Percentiles rank a stretch among this genome's conserved stretches.
These are phyloP conservation scores for Aporophyla lueneburgensis DNA, from an alignment of 2,888 invertebrate species.

Conservation along the genomic window DNA sequence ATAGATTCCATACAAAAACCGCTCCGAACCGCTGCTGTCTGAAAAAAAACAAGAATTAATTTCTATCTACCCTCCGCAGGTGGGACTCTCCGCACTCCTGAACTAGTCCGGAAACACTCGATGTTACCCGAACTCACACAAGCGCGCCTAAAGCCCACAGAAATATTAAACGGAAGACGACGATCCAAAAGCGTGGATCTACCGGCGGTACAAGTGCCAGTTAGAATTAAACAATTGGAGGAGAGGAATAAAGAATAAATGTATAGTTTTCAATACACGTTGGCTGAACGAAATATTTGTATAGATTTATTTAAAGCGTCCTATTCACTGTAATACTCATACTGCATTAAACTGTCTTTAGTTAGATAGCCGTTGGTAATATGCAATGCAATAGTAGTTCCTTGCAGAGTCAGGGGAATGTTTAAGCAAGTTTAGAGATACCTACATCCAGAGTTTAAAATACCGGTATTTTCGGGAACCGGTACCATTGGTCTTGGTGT, in stretches of 20 bases:
- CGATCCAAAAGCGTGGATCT: conserved; percentile 87
- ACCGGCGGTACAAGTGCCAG: conserved; percentile 88
- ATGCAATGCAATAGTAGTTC: too few species aligned
- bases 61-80: conserved; percentile 65
- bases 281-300: conserved; percentile 25
- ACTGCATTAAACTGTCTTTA: neutral
- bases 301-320: neutral
- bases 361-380: too few species aligned
- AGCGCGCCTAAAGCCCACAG: conserved; percentile 68
- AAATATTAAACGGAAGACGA: conserved; percentile 81
- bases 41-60: conserved; percentile 3
- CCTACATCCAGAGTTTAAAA: too few species aligned
- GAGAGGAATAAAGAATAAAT: conserved; percentile 72
- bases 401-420: too few species aligned
- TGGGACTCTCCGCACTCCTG: conserved; percentile 80
- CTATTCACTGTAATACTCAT: neutral
- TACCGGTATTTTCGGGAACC: too few species aligned
- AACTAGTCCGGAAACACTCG: conserved; percentile 79
- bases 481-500: neutral
- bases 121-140: conserved; percentile 79
- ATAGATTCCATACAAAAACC: neutral
- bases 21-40: conserved; percentile 14
- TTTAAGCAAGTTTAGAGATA: too few species aligned
- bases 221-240: conserved; percentile 85
- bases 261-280: conserved; percentile 20